Conservation (phyloP, 1,140 invertebrate genomes). For the Mya arenaria region DNA sequence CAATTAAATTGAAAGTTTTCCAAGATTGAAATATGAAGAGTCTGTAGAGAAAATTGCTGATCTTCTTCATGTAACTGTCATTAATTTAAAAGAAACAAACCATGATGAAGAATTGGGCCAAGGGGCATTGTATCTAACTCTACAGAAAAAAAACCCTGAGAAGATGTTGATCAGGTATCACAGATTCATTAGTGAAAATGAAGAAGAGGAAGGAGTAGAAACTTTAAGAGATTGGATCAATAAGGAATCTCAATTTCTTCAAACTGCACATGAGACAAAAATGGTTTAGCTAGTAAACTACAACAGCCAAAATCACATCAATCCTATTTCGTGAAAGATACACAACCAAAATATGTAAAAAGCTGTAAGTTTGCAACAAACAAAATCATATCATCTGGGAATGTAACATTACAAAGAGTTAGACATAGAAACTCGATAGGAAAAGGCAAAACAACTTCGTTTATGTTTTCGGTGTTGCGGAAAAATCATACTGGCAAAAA, state of each 20-base stretch:
- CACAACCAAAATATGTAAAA: too few species aligned
- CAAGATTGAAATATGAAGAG: constrained; percentile 11
- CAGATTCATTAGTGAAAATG: constrained; percentile 4
- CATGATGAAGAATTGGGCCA: background rate
- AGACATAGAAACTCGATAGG: background rate
- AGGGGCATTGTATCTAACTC: background rate
- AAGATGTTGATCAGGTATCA: background rate
- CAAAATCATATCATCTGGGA: constrained; percentile 16
- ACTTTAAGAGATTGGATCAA: constrained; percentile 3
- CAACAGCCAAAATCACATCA: too few species aligned
- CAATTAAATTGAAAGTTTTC: constrained; percentile 5
- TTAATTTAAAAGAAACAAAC: constrained; percentile 20
- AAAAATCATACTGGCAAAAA: background rate
- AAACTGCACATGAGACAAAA: constrained; percentile 3
- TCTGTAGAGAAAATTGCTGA: constrained; percentile 9
- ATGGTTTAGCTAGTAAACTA: too few species aligned
- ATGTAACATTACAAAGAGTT: constrained; percentile 20
- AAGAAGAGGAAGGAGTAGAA: background rate
- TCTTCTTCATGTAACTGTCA: constrained; percentile 2
- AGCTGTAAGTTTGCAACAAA: constrained; percentile 6
- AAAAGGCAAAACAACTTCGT: constrained; percentile 8
- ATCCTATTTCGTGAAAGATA: too few species aligned
- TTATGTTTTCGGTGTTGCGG: constrained; percentile 29
- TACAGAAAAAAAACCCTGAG: constrained; percentile 17
- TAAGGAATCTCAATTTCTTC: constrained; percentile 3